Evolutionary conservation across 2,113 vertebrate species (phyloP).

Genomic region (Jaculus jaculus): DNA sequence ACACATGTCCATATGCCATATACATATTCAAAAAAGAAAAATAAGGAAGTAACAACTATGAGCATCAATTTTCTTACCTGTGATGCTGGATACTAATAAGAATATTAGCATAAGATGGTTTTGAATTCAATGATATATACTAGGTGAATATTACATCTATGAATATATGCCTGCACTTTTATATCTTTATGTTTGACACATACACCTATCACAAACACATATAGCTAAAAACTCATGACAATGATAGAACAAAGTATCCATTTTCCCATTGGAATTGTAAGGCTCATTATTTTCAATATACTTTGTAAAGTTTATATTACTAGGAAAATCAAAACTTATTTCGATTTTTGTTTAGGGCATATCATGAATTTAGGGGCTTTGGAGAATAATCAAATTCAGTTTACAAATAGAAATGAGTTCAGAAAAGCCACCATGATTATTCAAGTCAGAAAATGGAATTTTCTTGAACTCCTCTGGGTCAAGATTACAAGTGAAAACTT

Average conservation of each 20-base stretch:
- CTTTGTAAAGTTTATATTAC: not conserved
- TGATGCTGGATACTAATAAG: not conserved
- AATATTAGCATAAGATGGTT: not conserved
- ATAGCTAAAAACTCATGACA: not conserved
- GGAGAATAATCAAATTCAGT: not conserved
- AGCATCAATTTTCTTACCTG: not conserved
- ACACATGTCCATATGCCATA: too few species aligned
- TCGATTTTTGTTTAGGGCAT: not conserved
- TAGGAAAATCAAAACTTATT: not conserved
- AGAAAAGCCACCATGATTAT: not conserved
- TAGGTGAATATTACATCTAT: not conserved
- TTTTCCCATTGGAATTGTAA: not conserved
- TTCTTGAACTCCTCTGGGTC: not conserved
- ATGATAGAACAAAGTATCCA: not conserved
- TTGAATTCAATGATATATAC: not conserved
- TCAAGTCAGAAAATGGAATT: not conserved
- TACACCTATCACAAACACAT: not conserved
- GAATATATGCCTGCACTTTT: not conserved
- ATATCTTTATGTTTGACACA: not conserved
- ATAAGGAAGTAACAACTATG: not conserved
- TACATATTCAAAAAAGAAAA: too few species aligned
- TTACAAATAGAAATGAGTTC: not conserved
- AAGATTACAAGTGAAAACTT: slow-evolving; percentile 12
- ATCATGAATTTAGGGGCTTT: not conserved
- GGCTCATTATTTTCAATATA: not conserved